A percentile compares a stretch with the other conserved stretches of the same genome.
These are phyloP conservation scores for Pammene aurita DNA, from an alignment of 2,888 invertebrate genomes.

Conservation along the genomic window DNA sequence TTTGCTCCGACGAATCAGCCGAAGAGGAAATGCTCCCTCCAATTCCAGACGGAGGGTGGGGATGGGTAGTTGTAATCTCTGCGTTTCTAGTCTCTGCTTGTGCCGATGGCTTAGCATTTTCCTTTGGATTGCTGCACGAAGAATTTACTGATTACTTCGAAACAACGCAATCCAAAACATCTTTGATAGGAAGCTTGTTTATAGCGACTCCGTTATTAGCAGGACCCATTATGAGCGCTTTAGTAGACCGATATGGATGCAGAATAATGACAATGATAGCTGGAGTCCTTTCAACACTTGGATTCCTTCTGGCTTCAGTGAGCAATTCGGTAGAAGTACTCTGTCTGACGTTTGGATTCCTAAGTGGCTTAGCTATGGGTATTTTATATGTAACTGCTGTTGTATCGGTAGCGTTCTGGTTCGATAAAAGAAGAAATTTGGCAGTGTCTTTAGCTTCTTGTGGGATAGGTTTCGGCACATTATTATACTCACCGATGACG, in stretches of 20 bases:
- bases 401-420: constrained; percentile 96
- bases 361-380: constrained; percentile 92
- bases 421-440: constrained; percentile 92
- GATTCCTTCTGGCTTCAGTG: constrained; percentile 88
- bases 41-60: constrained; percentile 93
- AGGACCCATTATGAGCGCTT: constrained; percentile 91
- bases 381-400: constrained; percentile 94
- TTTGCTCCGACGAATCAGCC: constrained; percentile 66
- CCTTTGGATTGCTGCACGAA: constrained; percentile 94
- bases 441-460: constrained; percentile 94
- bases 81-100: constrained; percentile 94
- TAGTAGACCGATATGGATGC: constrained; percentile 93
- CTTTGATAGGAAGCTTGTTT: constrained; percentile 94
- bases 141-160: constrained; percentile 90
- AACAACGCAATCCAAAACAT: constrained; percentile 91
- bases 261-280: constrained; percentile 88
- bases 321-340: constrained; percentile 89
- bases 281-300: constrained; percentile 87
- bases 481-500: constrained; percentile 93
- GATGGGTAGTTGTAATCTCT: constrained; percentile 94
- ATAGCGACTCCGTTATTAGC: constrained; percentile 93
- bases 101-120: constrained; percentile 96
- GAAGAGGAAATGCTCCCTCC: constrained; percentile 76
- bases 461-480: constrained; percentile 94
- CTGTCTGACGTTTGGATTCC: constrained; percentile 91